These are phyloP conservation scores for Pyrrhosoma nymphula DNA, from an alignment of 2,888 invertebrate species.

Conservation along the genomic window DNA sequence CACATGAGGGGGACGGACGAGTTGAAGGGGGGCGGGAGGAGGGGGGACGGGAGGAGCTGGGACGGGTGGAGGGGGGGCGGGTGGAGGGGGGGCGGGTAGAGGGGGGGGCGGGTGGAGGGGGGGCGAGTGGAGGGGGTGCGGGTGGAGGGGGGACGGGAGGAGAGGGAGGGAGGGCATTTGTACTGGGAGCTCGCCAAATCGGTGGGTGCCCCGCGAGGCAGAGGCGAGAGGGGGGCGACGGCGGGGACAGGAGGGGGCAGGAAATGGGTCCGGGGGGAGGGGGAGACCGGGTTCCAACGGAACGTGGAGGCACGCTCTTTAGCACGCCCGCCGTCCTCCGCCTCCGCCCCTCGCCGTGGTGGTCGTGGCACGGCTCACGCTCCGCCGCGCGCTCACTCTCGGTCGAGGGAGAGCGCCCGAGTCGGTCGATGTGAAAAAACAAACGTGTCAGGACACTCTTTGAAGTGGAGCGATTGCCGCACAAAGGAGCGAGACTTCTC, in stretches of 20 bases:
- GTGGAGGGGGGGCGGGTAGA: too few relatives aligned
- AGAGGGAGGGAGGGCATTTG: neutral
- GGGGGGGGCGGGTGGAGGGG: neutral
- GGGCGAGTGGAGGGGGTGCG: too few relatives aligned
- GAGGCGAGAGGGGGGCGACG: neutral
- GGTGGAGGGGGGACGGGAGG: neutral
- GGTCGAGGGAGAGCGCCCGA: neutral
- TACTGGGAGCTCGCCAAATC: constrained; percentile 16
- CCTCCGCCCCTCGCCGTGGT: too few relatives aligned
- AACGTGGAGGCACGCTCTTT: neutral
- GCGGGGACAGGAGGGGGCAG: neutral
- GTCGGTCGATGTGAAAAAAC: constrained; percentile 23
- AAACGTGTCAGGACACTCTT: constrained; percentile 2
- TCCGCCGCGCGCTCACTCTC: constrained; percentile 19
- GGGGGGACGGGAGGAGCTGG: too few relatives aligned
- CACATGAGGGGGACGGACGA: too few relatives aligned
- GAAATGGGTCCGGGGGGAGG: neutral
- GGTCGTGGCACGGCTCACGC: neutral
- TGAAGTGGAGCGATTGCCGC: neutral
- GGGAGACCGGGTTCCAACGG: too few relatives aligned
- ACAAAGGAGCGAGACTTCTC: neutral
- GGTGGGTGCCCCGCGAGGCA: constrained; percentile 11
- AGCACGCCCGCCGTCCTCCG: neutral
- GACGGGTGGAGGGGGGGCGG: too few relatives aligned
- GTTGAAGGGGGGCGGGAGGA: neutral